Base-by-base conservation (phyloP, 2,888 invertebrate species). In the Bellardia pandia region DNA sequence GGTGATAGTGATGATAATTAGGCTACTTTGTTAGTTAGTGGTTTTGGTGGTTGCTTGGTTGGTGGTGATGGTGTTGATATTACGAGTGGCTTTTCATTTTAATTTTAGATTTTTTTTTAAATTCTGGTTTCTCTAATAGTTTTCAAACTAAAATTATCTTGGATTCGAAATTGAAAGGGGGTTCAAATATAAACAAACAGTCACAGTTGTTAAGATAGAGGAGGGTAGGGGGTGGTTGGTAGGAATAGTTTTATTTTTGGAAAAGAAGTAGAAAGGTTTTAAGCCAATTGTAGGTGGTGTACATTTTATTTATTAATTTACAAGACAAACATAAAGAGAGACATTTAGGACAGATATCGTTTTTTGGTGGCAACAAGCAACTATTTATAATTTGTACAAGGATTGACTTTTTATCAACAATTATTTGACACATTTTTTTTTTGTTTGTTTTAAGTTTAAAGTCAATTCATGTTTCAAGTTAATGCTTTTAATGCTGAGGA, bases 81-180 rank as follows among this genome's bases (percentile, higher is more conserved):
- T 87, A 87, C 86, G 86, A 87, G 86, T 87, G 86, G 86, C 86
- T 87, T 84, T 85, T 69, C 16, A 16, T 37, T 64, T n/a, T n/a
- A 30, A 11, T 69, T 68, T 30, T 58, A 11, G 23, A 53, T 42
- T 51, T 82, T 62, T 23, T 45, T 45, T 40, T 14, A 40, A 76
- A 33, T 42, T 14, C n/a, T 42, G 13, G n/a, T 45, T 23, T 82
- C 40, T 69, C 56, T 45, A 8, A 75, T 68, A 60, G 68, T 60
- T 68, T 75, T 60, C 0, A 76, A 82, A 76, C 42, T 42, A 69
- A 82, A 82, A 71, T 48, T 33, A 5, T 40, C 33, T 30, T 40
- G 37, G 6, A n/a, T 30, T 40, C 14, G 23, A 23, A 23, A 23
- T 42, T 74, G 4, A 40, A 1, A 62, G 9, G 40, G 42, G 7